A percentile compares a stretch with the other conserved stretches of the same genome.
Conservation (phyloP, 1,140 invertebrate species). For the Drosophila punjabiensis region DNA sequence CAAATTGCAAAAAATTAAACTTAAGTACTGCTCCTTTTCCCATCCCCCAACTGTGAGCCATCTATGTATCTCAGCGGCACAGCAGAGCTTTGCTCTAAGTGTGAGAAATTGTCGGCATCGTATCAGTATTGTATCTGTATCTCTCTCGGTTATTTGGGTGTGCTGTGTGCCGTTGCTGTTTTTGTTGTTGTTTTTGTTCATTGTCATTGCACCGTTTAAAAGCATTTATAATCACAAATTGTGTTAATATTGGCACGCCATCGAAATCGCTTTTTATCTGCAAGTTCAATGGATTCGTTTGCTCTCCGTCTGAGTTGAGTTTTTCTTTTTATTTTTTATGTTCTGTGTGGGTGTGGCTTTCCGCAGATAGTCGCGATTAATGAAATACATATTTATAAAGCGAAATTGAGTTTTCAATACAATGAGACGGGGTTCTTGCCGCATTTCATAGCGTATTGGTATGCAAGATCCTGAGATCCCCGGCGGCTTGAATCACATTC, state of each 20-base stretch:
- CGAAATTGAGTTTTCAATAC: constrained; percentile 79
- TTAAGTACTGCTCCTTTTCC: constrained; percentile 73
- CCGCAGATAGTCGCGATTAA: constrained; percentile 63
- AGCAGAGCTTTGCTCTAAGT: constrained; percentile 50
- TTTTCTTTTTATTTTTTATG: not conserved
- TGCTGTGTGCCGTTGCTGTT: constrained; percentile 32
- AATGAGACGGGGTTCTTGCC: constrained; percentile 55
- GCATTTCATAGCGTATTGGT: constrained; percentile 1
- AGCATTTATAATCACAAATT: constrained; percentile 84
- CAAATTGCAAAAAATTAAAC: constrained; percentile 84
- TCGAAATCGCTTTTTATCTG: constrained; percentile 59
- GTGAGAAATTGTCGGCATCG: constrained; percentile 79
- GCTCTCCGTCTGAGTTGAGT: constrained; percentile 28
- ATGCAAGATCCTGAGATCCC: constrained; percentile 46
- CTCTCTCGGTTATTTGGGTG: constrained; percentile 54
- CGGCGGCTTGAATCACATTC: constrained; percentile 56
- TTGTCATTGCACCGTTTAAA: constrained; percentile 82
- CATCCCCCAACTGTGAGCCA: constrained; percentile 13
- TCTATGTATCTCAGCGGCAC: constrained; percentile 7
- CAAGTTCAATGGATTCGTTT: constrained; percentile 72
- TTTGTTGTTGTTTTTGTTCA: constrained; percentile 78
- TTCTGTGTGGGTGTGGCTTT: constrained; percentile 43
- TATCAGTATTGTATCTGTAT: constrained; percentile 54
- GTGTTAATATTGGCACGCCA: constrained; percentile 82
- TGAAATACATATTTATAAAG: constrained; percentile 77